Evolutionary conservation across 1,140 invertebrate genomes (phyloP).

Genomic region (Asbolus verrucosus): DNA sequence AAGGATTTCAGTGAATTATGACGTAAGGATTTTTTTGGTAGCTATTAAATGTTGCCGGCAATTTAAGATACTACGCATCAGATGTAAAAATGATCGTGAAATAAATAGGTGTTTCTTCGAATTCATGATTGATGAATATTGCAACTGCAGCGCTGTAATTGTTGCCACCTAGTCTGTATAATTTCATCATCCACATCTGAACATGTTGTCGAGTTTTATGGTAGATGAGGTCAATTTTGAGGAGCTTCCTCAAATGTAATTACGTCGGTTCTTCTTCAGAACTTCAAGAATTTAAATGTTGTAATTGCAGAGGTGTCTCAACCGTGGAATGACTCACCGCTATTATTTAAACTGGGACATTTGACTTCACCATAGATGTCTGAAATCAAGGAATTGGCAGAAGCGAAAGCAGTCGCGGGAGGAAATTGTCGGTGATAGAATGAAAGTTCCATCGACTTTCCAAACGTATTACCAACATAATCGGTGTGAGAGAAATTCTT

Average conservation of each 20-base stretch:
- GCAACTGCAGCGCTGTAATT: constrained; percentile 11
- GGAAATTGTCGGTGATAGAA: too few species aligned
- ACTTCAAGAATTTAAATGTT: too few species aligned
- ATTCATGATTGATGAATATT: constrained; percentile 11
- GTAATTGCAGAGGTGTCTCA: too few species aligned
- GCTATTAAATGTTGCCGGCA: not conserved
- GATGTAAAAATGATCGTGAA: not conserved
- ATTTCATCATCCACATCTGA: constrained; percentile 28
- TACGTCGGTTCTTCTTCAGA: too few species aligned
- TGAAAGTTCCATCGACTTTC: too few species aligned
- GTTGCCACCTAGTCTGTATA: constrained; percentile 13
- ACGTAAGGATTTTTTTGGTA: not conserved
- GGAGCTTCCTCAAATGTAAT: not conserved
- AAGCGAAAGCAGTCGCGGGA: too few species aligned
- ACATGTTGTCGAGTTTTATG: constrained; percentile 22
- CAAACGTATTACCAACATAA: too few species aligned
- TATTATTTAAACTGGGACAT: too few species aligned
- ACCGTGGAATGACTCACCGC: too few species aligned
- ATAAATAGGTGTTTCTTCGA: not conserved
- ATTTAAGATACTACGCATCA: not conserved
- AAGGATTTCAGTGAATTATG: not conserved
- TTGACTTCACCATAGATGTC: too few species aligned
- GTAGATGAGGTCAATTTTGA: constrained; percentile 13
- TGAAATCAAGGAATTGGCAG: too few species aligned
- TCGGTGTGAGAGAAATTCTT: too few species aligned